Evolutionary conservation across 2,888 invertebrate genomes (phyloP).

Genomic region (Petrophora chlorosata): DNA sequence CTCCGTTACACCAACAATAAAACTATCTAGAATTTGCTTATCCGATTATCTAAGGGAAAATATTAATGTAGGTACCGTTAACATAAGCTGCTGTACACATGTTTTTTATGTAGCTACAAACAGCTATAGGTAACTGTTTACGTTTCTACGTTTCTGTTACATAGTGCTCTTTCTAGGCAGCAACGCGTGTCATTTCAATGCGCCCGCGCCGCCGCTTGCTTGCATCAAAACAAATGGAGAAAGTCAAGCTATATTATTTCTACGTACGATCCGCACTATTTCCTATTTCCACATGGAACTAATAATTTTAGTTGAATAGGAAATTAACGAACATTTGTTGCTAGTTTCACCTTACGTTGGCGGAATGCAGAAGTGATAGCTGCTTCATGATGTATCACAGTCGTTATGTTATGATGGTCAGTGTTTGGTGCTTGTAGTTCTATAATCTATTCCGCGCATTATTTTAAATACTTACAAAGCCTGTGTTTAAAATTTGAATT

Average conservation of each 20-base stretch:
- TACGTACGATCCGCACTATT: constrained; percentile 59
- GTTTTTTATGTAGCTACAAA: not conserved
- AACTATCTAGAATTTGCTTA: too few species aligned
- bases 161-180: constrained; percentile 28
- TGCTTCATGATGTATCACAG: constrained; percentile 20
- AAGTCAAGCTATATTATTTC: constrained; percentile 65
- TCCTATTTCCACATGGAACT: constrained; percentile 62
- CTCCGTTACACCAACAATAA: too few species aligned
- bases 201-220: constrained; percentile 47
- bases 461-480: too few species aligned
- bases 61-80: not conserved
- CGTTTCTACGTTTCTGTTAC: constrained; percentile 5
- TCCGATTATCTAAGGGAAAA: too few species aligned
- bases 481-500: too few species aligned
- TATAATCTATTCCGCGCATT: too few species aligned
- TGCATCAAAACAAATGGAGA: constrained; percentile 74
- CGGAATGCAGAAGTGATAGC: constrained; percentile 20
- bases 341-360: constrained; percentile 26
- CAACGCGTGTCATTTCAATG: constrained; percentile 48
- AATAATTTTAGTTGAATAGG: constrained; percentile 50
- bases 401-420: not conserved
- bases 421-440: not conserved
- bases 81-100: not conserved
- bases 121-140: constrained; percentile 10
- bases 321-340: constrained; percentile 34